A percentile compares a stretch with the other conserved stretches of the same genome.
phyloP scores from a whole-genome alignment of 2,888 invertebrate genomes.

The Spilarctia lutea region DNA sequence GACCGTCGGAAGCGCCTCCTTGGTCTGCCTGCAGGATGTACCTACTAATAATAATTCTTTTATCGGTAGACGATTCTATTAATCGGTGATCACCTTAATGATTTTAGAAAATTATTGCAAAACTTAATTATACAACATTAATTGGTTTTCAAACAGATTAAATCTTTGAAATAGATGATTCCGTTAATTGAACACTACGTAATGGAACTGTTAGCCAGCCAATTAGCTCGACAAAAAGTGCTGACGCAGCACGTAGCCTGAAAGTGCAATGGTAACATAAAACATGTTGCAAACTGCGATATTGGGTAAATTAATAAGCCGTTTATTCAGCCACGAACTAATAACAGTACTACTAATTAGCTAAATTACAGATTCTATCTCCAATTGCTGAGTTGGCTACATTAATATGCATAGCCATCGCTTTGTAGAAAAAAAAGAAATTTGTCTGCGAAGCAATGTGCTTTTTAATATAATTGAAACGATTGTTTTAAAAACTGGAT shows the following conservation, averaged over 20 bases:
- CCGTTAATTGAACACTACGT: neutral
- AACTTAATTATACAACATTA: too few relatives aligned
- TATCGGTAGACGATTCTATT: too few relatives aligned
- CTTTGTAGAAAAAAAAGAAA: neutral
- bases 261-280: conserved; percentile 3
- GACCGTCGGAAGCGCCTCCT: too few relatives aligned
- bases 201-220: conserved; percentile 7
- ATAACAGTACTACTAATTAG: conserved; percentile 2
- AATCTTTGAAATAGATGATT: neutral
- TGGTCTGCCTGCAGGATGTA: too few relatives aligned
- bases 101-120: too few relatives aligned
- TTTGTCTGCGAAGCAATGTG: neutral
- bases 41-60: neutral
- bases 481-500: neutral
- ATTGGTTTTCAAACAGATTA: neutral
- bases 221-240: conserved; percentile 15
- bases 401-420: neutral
- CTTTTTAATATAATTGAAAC: neutral
- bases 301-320: neutral
- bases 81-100: neutral
- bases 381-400: neutral
- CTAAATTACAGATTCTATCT: neutral
- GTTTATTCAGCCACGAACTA: neutral
- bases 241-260: neutral
- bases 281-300: neutral